Conservation (phyloP, 2,797 vertebrate genomes). For the Sebastes nivosus region DNA sequence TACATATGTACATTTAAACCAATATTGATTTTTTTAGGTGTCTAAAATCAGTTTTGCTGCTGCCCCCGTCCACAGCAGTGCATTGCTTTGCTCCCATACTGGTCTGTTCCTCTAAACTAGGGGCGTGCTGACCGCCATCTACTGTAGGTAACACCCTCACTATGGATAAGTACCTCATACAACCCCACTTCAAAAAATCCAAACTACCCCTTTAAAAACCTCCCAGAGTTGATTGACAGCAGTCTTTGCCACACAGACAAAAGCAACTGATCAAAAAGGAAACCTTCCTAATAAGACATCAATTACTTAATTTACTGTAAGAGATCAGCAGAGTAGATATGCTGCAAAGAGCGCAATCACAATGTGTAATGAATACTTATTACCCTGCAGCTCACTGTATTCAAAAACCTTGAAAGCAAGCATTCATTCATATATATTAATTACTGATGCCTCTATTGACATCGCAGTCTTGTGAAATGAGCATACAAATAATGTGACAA, state of each 20-base stretch:
- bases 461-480: background rate
- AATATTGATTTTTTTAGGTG: background rate
- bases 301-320: slow-evolving; percentile 12
- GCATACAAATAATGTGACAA: background rate
- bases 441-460: slow-evolving; percentile 3
- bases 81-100: background rate
- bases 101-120: background rate
- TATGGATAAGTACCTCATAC: background rate
- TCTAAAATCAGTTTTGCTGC: background rate
- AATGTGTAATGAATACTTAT: slow-evolving; percentile 16
- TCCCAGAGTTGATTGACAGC: slow-evolving; percentile 38
- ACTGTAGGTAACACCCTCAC: background rate
- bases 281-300: slow-evolving; percentile 32
- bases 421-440: slow-evolving; percentile 10
- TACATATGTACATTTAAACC: background rate
- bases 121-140: background rate
- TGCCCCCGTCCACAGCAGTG: background rate
- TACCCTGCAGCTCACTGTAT: background rate
- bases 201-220: background rate
- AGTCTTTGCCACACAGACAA: background rate
- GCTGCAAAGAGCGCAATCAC: background rate
- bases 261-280: slow-evolving; percentile 33
- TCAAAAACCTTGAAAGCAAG: slow-evolving; percentile 1
- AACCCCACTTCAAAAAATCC: background rate
- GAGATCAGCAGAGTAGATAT: slow-evolving; percentile 16